These are phyloP conservation scores for Hippocampus comes DNA, from an alignment of 2,113 vertebrate species.

Conservation along the genomic window DNA sequence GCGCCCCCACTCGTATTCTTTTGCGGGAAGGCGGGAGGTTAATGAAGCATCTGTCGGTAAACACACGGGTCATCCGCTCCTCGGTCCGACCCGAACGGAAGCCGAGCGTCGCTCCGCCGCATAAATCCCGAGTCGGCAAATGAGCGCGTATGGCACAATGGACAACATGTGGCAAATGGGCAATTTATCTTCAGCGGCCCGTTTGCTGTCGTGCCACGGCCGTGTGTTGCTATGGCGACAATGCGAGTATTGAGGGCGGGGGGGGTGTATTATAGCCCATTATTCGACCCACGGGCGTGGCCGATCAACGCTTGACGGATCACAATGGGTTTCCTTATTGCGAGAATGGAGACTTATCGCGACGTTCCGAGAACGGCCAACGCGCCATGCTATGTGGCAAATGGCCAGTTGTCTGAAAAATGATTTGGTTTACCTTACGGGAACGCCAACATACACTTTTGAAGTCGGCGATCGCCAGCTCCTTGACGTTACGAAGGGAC, in stretches of 20 bases:
- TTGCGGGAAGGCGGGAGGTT: slow-evolving; percentile 54
- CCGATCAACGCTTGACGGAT: slow-evolving; percentile 16
- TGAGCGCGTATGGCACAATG: slow-evolving; percentile 54
- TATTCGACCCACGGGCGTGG: slow-evolving; percentile 12
- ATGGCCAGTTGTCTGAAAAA: background rate
- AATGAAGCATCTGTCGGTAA: slow-evolving; percentile 72
- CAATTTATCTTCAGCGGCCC: slow-evolving; percentile 54
- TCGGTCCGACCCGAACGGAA: slow-evolving; percentile 23
- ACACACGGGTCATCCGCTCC: slow-evolving; percentile 56
- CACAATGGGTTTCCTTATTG: slow-evolving; percentile 11
- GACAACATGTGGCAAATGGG: slow-evolving; percentile 69
- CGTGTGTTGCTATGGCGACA: slow-evolving; percentile 41
- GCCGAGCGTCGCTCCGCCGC: slow-evolving; percentile 2
- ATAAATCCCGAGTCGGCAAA: slow-evolving; percentile 48
- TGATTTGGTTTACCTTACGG: background rate
- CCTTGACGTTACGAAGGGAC: no score
- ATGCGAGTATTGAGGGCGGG: slow-evolving; percentile 13
- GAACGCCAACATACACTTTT: background rate
- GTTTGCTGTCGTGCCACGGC: slow-evolving; percentile 29
- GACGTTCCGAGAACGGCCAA: background rate
- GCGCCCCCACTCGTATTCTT: slow-evolving; percentile 37
- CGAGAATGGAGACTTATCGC: slow-evolving; percentile 8
- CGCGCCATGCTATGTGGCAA: background rate
- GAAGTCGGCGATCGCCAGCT: no score
- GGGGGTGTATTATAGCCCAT: slow-evolving; percentile 8